Base-by-base conservation (phyloP, 2,888 invertebrate species). In the Kuschelorhynchus macadamiae region DNA sequence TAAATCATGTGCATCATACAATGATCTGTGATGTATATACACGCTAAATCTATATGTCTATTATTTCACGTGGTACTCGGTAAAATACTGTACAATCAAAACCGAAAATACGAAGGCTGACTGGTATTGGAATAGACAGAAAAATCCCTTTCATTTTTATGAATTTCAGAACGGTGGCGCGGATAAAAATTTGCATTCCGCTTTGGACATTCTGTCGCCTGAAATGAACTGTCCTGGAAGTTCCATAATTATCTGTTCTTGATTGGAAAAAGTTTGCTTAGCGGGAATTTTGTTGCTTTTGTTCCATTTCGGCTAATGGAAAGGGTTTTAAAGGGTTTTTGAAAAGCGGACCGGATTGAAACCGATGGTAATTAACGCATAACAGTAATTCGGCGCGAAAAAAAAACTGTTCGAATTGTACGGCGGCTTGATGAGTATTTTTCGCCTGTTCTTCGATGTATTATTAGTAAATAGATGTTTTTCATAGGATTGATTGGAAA, bases 231-330 rank as follows among this genome's bases (percentile, higher is more conserved):
- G 32, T 52, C 21, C 32, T 21, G 53, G 42, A 61, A 61, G 52
- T 46, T 63, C 36, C n/a, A 57, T 64, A 64, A 64, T 64, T 56
- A 64, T 64, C 64, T 64, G 55, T 30, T 56, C 56, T 64, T 64
- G 64, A 64, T 55, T 64, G 64, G 64, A 56, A 64, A 64, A 64
- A 64, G 47, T 61, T 61, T 52, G 50, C 20, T n/a, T 16, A 41
- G 41, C n/a, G 53, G 30, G 20, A 20, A 20, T 39, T 52, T 21
- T 36, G 50, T 12, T 32, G 36, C 21, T 39, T 60, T 60, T 60
- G 25, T 41, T 25, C 30, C 41, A 25, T 41, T 25, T 30, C 30
- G 3, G 17, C 20, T 14, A 1, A 16, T 41, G 16, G 25, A 36
- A 36, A 7, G 2, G 12, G 36, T 2, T 36, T 36, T 36, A 36